These are phyloP conservation scores for Myotis davidii DNA, from an alignment of 2,113 vertebrate species.

Conservation along the genomic window DNA sequence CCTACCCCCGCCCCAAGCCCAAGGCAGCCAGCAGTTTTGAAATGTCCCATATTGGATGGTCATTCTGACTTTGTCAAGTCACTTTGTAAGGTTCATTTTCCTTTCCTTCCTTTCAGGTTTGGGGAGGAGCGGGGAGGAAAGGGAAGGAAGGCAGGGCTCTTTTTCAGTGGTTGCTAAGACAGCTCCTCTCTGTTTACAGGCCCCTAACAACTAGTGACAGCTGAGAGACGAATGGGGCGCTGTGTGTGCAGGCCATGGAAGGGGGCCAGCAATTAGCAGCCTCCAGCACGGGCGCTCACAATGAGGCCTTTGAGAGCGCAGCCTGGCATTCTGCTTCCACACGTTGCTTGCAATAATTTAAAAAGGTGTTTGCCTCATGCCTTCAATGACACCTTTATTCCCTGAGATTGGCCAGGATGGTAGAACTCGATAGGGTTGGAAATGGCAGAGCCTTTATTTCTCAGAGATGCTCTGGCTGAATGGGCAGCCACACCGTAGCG, in stretches of 20 bases:
- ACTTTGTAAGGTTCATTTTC: neutral
- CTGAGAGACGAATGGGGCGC: slow-evolving; percentile 84
- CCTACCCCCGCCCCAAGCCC: neutral
- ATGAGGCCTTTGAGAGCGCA: slow-evolving; percentile 60
- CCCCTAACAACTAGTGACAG: slow-evolving; percentile 82
- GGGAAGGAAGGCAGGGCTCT: neutral
- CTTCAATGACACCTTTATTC: slow-evolving; percentile 43
- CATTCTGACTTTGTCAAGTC: neutral
- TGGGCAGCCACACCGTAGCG: neutral
- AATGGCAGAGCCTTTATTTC: neutral
- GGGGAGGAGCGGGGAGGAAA: too few species aligned
- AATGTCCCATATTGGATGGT: neutral
- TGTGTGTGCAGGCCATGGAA: slow-evolving; percentile 79
- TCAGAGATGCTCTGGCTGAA: slow-evolving; percentile 1
- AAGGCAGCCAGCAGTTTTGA: slow-evolving; percentile 20
- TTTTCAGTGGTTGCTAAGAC: slow-evolving; percentile 84
- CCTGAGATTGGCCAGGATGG: slow-evolving; percentile 56
- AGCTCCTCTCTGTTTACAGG: slow-evolving; percentile 81
- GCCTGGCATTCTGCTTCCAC: slow-evolving; percentile 25
- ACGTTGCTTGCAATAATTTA: neutral
- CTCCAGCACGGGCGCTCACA: slow-evolving; percentile 67
- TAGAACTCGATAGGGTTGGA: slow-evolving; percentile 28
- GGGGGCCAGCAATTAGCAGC: slow-evolving; percentile 80
- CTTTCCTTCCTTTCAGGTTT: slow-evolving; percentile 55
- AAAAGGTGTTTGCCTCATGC: slow-evolving; percentile 48